Base-by-base conservation (phyloP, 2,797 vertebrate genomes). In the Spondyliosoma cantharus region DNA sequence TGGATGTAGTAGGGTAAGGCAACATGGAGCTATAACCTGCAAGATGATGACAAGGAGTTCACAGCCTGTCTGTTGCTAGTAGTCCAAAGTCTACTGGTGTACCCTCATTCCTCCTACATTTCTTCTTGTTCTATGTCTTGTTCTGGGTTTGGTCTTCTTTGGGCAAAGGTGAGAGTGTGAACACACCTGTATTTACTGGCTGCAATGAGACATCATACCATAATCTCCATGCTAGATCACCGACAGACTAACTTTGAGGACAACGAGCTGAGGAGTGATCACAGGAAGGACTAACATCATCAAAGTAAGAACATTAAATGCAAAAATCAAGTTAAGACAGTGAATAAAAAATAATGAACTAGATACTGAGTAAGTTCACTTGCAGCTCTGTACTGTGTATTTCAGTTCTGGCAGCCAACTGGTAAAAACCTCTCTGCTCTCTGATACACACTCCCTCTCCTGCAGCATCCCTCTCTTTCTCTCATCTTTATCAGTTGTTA, bases 401-500 rank as follows among this genome's bases (percentile, higher is more conserved):
- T 57, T 71, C 27, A 62, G 16, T 52, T 74, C 76, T 49, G 53
- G 53, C 50, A 57, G 81, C 46, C 37, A 15, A 7, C 29, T 46
- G 50, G 49, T 67, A 76, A 56, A 68, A 85, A 61, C 13, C 48
- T 54, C 58, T 57, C 52, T 48, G 64, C 61, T 78, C 57, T 72
- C 42, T 43, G 37, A 64, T 17, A 50, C 25, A 16, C 64, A 15
- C 60, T 45, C 66, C 24, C 25, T 61, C 67, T 79, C 53, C 61
- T 59, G 74, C 79, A 74, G 63, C 74, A 61, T 73, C 2, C 14
- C 24, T 63, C 37, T 63, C 59, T 85, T 60, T 86, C 82, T 75
- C 74, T 82, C 71, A 49, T 78, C 78, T 90, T 86, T 88, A 83
- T 90, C 89, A 86, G 87, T 71, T 74, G 83, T 71, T 80, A 79